Base-by-base conservation (phyloP, 2,888 invertebrate species). In the Eledona agricola region DNA sequence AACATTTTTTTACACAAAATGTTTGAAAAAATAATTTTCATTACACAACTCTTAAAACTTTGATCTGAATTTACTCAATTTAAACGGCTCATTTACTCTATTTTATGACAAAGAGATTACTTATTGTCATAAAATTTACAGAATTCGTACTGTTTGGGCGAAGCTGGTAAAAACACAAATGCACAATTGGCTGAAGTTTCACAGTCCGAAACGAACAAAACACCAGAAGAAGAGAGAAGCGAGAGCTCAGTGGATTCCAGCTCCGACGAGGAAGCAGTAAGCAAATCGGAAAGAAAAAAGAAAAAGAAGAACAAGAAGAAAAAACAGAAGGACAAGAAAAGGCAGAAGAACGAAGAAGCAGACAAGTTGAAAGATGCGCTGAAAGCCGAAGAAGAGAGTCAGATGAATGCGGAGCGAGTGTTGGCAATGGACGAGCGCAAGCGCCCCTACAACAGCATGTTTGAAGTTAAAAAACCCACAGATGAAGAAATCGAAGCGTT, bases 401-500 rank as follows among this genome's bases (percentile, higher is more conserved):
- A 82, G 58, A 80, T 77, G 57, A 81, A 82, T 32, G 88, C 87
- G 0, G 84, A 87, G 0, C 78, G 80, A 58, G 70, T 90, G 1
- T 72, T 90, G 49, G 81, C 83, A 1, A 74, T 89, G 60, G 94
- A 96, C 72, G 98, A 98, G 69, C 81, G 96, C 7, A 94, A 96
- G 67, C 82, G 97, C 1, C 88, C 93, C 0, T 99, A 96, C 76
- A 96, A 98, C 76, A 94, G 93, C 68, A 91, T 91, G 88, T 86
- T 83, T 56, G 87, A 89, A 65, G 86, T 86, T 0, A 89, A 89
- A 64, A 89, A 87, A 53, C 95, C 94, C 0, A 90, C 93, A 0
- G 91, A 93, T 52, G 93, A 93, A 58, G 95, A 98, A 74, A 83
- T 96, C 72, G 97, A 98, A 74, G 95, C 95, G 0, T 97, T 90